Base-by-base conservation (phyloP, 2,797 vertebrate genomes). In the Menidia menidia region DNA sequence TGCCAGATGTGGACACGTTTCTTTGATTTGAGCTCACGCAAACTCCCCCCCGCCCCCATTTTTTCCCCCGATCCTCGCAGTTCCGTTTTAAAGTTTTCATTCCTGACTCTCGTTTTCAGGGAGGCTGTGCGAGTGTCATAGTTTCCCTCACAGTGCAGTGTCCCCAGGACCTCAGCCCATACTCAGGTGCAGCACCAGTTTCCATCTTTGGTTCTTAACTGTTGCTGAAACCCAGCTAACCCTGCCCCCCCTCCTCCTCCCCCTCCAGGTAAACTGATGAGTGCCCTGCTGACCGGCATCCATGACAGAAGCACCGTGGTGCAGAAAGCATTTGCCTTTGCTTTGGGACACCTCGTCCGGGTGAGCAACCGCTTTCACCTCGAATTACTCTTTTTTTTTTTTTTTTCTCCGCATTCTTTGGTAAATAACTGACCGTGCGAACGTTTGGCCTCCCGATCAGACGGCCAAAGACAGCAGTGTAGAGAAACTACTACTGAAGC, bases 111-210 rank as follows among this genome's bases (percentile, higher is more conserved):
- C 84, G 43, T 78, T 71, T 82, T 16, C 66, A 99, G 98, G 98
- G 98, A 41, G 97, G 97, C 86, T 98, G 98, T 93, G 97, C 97
- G 43, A 98, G 95, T 82, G 97, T 99, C 19, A 96, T 99, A 32
- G 97, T 99, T 35, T 98, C 97, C 0, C 90, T 99, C 82, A 96
- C 97, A 0, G 97, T 98, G 51, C 98, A 99, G 82, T 99, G 96
- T 89, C 98, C 97, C 68, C 98, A 98, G 87, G 98, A 99, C 82
- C 92, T 99, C 70, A 96, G 94, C 19, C 96, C 98, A 42, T 95
- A 96, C 92, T 97, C 98, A 85, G 97, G 98, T 99, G 84, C 16
- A 57, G 9, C 43, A 45, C 32, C 43, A 16, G 4, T 39, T 2
- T 44, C 25, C 30, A 5, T 18, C 11, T 31, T 0, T 15, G 47